Evolutionary conservation across 2,797 vertebrate genomes (phyloP).

Genomic region (Myotis daubentonii): DNA sequence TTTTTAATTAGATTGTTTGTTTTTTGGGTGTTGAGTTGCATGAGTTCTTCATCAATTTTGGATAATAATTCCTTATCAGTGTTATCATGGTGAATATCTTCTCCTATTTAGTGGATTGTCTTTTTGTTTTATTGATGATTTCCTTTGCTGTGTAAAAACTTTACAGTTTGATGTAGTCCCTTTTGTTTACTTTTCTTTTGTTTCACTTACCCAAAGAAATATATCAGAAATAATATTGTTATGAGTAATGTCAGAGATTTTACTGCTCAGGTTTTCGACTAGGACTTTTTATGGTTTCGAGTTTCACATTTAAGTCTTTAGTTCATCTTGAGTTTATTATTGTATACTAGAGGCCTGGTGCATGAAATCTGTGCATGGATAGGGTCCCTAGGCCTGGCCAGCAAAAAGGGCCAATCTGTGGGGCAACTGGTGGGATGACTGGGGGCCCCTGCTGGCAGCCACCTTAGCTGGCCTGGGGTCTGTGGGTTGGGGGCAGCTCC

Average conservation of each 20-base stretch:
- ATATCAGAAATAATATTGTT: not conserved
- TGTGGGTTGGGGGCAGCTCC: too few species aligned
- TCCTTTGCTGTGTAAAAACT: not conserved
- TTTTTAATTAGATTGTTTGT: not conserved
- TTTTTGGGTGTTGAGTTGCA: not conserved
- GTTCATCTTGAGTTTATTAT: not conserved
- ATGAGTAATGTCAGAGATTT: not conserved
- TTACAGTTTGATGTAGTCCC: not conserved
- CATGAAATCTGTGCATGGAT: too few species aligned
- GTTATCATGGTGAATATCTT: not conserved
- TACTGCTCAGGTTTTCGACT: not conserved
- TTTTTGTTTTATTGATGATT: not conserved
- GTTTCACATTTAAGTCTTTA: not conserved
- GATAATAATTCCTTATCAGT: not conserved
- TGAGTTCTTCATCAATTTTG: not conserved
- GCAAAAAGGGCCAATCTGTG: too few species aligned
- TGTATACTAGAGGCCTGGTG: not conserved
- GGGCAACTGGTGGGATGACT: too few species aligned
- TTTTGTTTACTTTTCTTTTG: not conserved
- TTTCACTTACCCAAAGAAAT: not conserved
- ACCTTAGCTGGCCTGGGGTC: too few species aligned
- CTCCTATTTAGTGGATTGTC: not conserved
- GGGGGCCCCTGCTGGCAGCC: too few species aligned
- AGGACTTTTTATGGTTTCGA: not conserved
- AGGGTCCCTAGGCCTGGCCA: too few species aligned